Evolutionary conservation across 1,140 invertebrate species (phyloP), one percentile per base, ranked within the genome.

Genomic region (Lepeophtheirus salmonis): DNA sequence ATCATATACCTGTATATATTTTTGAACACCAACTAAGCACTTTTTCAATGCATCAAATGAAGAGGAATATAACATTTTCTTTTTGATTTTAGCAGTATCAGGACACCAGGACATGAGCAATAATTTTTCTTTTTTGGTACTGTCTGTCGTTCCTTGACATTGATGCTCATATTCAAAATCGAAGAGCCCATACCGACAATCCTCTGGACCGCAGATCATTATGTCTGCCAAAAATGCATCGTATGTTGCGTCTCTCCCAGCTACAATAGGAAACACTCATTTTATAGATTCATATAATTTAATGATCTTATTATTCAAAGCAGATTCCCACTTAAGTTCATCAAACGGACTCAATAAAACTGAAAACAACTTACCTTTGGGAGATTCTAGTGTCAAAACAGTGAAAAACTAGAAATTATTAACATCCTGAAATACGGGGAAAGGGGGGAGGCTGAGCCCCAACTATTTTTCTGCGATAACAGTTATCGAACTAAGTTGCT

Each of bases 21-120:
- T 92, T 75, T 90, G 88, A 67, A 96, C 84, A 68, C 91, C 91
- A 63, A 90, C 86, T 68, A 96, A 76, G 63, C 89, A 88, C 72
- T 91, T 90, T 77, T 92, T 94, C 67, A 96, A 76, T 66, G 89
- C 89, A 74, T 92, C 89, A 70, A 94, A 95, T 68, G 88, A 92
- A 78, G 86, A 85, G 54, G 91, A 92, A 76, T 96, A 96, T 78
- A 96, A 83, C 90, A 96, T 96, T 83, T 96, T 96, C 84, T 94
- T 92, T 79, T 94, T 95, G 62, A 95, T 86, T 74, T 89, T 90
- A 67, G 90, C 89, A 70, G 84, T 89, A 74, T 96, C 90, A 23
- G 91, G 92, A 78, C 89, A 94, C 88, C 87, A 92, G 68, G 85
- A 89, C 88, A 94, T 91, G 70, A 94, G 78, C 77, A 92, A 89